Percentiles rank a stretch among this genome's conserved stretches.
Evolutionary conservation across 2,113 vertebrate genomes (phyloP).

Genomic region (Cyrtonyx montezumae): DNA sequence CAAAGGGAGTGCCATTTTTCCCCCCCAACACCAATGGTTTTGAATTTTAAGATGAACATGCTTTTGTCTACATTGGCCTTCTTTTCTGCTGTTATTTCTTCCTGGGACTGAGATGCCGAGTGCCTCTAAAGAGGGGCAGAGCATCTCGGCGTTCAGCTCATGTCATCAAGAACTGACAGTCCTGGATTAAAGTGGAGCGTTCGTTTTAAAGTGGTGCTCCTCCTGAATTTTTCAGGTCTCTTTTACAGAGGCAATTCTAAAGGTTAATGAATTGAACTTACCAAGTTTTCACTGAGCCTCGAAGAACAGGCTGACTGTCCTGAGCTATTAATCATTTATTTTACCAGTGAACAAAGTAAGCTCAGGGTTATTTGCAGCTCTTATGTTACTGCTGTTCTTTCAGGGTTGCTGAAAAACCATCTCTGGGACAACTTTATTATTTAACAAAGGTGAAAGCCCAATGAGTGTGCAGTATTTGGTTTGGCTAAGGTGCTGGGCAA

Average conservation of each 20-base stretch:
- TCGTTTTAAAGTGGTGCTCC: background rate
- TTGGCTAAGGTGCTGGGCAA: background rate
- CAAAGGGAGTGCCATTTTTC: background rate
- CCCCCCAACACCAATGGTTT: background rate
- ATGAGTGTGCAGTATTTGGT: conserved; percentile 10
- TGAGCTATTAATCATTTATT: conserved; percentile 67
- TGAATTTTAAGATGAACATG: background rate
- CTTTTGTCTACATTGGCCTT: background rate
- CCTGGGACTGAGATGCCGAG: background rate
- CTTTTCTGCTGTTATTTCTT: background rate
- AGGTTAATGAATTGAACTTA: conserved; percentile 48
- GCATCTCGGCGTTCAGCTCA: background rate
- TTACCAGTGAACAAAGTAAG: conserved; percentile 48
- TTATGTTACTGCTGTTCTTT: background rate
- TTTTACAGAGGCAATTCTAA: background rate
- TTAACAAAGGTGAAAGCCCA: conserved; percentile 28
- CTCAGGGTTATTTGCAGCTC: conserved; percentile 28
- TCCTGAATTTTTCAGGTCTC: background rate
- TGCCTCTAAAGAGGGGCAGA: background rate
- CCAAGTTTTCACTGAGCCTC: conserved; percentile 42
- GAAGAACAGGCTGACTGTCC: background rate
- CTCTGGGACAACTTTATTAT: conserved; percentile 45
- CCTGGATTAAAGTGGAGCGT: background rate
- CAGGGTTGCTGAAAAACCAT: background rate
- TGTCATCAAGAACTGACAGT: background rate